A percentile compares a stretch with the other conserved stretches of the same genome.
Evolutionary conservation across 2,888 invertebrate genomes (phyloP).

Genomic region (Megaustenia siamemsis): DNA sequence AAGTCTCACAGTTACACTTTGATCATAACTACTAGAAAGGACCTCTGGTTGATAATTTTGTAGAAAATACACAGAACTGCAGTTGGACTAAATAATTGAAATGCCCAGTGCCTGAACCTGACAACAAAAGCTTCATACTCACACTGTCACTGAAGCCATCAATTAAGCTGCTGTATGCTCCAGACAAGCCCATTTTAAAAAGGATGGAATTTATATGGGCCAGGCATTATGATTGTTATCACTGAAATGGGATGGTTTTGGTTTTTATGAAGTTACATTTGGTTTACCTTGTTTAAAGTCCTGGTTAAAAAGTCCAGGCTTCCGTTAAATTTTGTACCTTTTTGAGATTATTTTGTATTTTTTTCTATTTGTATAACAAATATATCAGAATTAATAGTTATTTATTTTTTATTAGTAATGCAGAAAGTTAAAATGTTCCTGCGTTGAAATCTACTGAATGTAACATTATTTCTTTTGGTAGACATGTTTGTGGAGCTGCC

Average conservation of each 20-base stretch:
- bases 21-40: neutral
- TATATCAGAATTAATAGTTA: too few species aligned
- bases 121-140: slow-evolving; percentile 35
- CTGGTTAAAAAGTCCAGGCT: slow-evolving; percentile 53
- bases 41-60: neutral
- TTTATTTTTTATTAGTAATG: too few species aligned
- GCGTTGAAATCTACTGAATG: neutral
- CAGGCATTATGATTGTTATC: neutral
- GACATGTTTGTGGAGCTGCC: neutral
- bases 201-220: neutral
- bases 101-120: slow-evolving; percentile 47
- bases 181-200: neutral
- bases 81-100: neutral
- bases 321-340: neutral
- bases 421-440: neutral
- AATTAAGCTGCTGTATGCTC: neutral
- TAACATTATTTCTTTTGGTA: neutral
- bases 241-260: neutral
- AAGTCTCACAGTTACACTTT: too few species aligned
- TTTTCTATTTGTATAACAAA: neutral
- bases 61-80: neutral
- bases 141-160: neutral
- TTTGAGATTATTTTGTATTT: neutral
- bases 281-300: slow-evolving; percentile 15
- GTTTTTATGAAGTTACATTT: neutral